Evolutionary conservation across 2,797 vertebrate species (phyloP).

Genomic region (Podargus strigoides): DNA sequence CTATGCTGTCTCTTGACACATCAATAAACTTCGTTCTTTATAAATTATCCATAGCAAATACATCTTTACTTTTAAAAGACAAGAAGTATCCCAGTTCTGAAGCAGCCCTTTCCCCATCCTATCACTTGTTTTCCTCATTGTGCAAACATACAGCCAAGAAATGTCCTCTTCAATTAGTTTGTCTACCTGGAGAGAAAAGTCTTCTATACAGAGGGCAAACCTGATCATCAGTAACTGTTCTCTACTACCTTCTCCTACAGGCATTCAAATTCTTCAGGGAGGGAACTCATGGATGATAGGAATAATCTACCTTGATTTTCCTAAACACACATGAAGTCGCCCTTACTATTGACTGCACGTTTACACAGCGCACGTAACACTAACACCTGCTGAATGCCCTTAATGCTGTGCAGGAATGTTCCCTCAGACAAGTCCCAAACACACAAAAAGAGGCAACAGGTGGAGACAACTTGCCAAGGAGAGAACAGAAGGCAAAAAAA

Average conservation of each 20-base stretch:
- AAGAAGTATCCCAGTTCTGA: not conserved
- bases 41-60: not conserved
- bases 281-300: not conserved
- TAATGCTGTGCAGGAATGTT: not conserved
- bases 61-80: not conserved
- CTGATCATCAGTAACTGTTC: not conserved
- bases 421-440: not conserved
- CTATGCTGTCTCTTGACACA: not conserved
- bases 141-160: not conserved
- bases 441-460: not conserved
- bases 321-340: fast-evolving
- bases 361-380: fast-evolving
- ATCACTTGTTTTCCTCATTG: not conserved
- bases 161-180: not conserved
- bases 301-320: not conserved
- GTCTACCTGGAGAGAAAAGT: not conserved
- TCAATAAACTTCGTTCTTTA: not conserved
- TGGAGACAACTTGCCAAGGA: not conserved
- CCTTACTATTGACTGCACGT: not conserved
- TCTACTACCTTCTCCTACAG: not conserved
- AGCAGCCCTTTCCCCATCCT: not conserved
- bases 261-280: not conserved
- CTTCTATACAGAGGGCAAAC: not conserved
- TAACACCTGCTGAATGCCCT: not conserved
- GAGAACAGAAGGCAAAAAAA: not conserved